Conservation (phyloP, 2,113 vertebrate species). For the Podilymbus podiceps region DNA sequence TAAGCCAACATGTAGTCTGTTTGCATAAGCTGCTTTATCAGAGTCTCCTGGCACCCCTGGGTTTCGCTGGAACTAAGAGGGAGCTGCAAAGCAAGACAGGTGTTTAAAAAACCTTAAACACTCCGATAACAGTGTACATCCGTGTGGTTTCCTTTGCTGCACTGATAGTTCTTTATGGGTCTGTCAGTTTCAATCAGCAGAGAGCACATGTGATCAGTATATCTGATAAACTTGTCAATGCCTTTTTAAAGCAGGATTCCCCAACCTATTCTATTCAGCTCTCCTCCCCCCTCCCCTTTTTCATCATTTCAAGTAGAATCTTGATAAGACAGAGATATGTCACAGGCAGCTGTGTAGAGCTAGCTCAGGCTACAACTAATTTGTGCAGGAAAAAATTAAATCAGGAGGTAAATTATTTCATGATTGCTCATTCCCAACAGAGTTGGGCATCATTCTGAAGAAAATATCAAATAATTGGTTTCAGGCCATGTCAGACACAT, state of each 20-base stretch:
- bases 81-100: constrained; percentile 29
- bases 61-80: background rate
- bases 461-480: constrained; percentile 99
- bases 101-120: constrained; percentile 64
- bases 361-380: constrained; percentile 81
- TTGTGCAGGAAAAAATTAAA: constrained; percentile 95
- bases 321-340: constrained; percentile 76
- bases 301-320: constrained; percentile 75
- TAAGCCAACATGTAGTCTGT: background rate
- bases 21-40: background rate
- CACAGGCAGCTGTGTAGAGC: constrained; percentile 74
- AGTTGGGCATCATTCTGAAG: constrained; percentile 92
- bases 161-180: constrained; percentile 71
- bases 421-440: constrained; percentile 97
- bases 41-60: background rate
- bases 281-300: background rate
- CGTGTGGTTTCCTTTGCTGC: constrained; percentile 45
- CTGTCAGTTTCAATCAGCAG: constrained; percentile 76
- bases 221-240: constrained; percentile 84
- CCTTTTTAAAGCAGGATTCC: constrained; percentile 72
- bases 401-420: constrained; percentile 96
- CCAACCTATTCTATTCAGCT: constrained; percentile 64
- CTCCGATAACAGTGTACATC: constrained; percentile 61
- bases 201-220: constrained; percentile 73
- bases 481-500: constrained; percentile 95